These are phyloP conservation scores for Panulirus ornatus DNA, from an alignment of 1,140 invertebrate species.

Conservation along the genomic window DNA sequence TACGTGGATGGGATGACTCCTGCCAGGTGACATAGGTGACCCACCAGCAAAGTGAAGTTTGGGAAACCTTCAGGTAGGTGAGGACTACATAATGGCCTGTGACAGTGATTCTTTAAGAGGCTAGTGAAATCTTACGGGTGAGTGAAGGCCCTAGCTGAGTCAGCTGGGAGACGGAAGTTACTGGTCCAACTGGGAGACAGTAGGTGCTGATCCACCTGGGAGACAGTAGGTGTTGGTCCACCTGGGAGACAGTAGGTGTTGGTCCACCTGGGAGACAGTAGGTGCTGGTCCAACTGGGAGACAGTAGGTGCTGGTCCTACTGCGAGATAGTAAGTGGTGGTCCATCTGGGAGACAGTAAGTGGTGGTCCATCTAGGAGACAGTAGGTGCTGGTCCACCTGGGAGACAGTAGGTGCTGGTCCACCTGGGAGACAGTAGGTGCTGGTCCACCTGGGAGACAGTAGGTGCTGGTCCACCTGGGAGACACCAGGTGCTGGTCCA, in stretches of 20 bases:
- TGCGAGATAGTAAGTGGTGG: neutral
- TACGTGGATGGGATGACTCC: too few relatives aligned
- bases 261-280: neutral
- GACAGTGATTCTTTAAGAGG: too few relatives aligned
- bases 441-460: too few relatives aligned
- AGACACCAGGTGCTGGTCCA: neutral
- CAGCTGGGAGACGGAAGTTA: neutral
- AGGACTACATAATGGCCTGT: too few relatives aligned
- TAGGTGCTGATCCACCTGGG: neutral
- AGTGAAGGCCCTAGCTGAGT: too few relatives aligned
- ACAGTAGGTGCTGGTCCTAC: neutral
- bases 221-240: neutral
- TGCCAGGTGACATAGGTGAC: neutral
- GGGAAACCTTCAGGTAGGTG: neutral
- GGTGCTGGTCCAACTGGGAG: too few relatives aligned
- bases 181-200: neutral
- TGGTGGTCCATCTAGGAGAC: neutral
- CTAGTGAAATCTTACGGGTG: too few relatives aligned
- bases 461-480: neutral
- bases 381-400: neutral
- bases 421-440: neutral
- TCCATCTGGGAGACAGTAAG: neutral
- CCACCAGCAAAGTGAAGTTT: too few relatives aligned
- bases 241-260: conserved; percentile 43
- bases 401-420: conserved; percentile 25